phyloP scores from a whole-genome alignment of 1,140 invertebrate species.

The Rhyacophila brunnea region DNA sequence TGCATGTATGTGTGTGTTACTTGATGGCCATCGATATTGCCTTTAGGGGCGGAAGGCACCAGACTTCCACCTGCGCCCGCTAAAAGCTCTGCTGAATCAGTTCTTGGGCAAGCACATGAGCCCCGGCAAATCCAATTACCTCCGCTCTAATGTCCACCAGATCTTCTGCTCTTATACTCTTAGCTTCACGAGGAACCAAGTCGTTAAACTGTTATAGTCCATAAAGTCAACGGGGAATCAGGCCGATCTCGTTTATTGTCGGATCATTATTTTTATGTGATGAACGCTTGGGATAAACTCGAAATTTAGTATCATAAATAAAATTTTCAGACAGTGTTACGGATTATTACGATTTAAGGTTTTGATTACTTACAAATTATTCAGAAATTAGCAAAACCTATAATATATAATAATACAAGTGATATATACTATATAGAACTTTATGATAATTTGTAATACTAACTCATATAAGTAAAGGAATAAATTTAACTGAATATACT shows the following conservation, averaged over 20 bases:
- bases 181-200: neutral
- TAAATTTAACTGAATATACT: no score
- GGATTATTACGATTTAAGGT: no score
- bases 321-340: no score
- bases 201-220: constrained; percentile 17
- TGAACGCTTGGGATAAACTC: constrained; percentile 4
- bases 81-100: constrained; percentile 37
- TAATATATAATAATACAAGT: no score
- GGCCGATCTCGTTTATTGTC: constrained; percentile 15
- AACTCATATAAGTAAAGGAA: no score
- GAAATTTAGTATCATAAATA: no score
- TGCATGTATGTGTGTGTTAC: no score
- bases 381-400: no score
- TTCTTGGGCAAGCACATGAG: constrained; percentile 27
- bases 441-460: no score
- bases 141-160: constrained; percentile 15
- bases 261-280: constrained; percentile 12
- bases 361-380: no score
- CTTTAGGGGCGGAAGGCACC: constrained; percentile 1
- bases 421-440: no score
- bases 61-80: constrained; percentile 29
- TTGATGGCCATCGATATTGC: no score
- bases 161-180: constrained; percentile 1
- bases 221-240: constrained; percentile 24
- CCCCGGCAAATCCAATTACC: constrained; percentile 33